Conservation (phyloP, 2,797 vertebrate species). For the Hippocampus kuda region DNA sequence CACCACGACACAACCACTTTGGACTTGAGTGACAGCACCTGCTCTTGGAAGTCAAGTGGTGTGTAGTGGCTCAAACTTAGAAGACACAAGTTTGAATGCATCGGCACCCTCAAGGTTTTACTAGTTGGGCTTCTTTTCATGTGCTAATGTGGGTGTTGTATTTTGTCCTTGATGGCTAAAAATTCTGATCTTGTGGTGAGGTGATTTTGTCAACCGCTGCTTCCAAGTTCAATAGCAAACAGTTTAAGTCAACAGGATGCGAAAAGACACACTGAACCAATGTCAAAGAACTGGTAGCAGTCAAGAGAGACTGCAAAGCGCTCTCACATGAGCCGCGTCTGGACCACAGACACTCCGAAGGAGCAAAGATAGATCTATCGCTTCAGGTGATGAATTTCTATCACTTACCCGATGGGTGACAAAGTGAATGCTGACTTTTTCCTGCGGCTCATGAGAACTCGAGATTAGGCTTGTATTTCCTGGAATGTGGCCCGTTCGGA, state of each 20-base stretch:
- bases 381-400: background rate
- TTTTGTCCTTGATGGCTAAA: conserved; percentile 1
- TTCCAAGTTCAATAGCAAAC: background rate
- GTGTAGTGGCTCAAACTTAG: background rate
- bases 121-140: conserved; percentile 6
- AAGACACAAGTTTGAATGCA: conserved; percentile 5
- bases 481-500: conserved; percentile 55
- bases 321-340: background rate
- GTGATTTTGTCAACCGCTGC: background rate
- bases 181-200: conserved; percentile 11
- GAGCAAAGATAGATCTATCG: background rate
- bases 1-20: conserved; percentile 9
- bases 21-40: conserved; percentile 24
- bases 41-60: conserved; percentile 21
- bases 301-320: background rate
- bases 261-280: background rate
- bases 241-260: background rate
- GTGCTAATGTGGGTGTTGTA: background rate
- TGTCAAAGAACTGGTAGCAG: background rate
- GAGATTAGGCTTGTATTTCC: conserved; percentile 52
- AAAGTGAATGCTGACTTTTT: conserved; percentile 51
- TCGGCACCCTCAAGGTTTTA: conserved; percentile 1
- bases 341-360: background rate
- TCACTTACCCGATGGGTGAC: conserved; percentile 38
- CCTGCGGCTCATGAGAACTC: conserved; percentile 55